Conservation (phyloP, 2,888 invertebrate species). For the Mesorhabditis belari region DNA sequence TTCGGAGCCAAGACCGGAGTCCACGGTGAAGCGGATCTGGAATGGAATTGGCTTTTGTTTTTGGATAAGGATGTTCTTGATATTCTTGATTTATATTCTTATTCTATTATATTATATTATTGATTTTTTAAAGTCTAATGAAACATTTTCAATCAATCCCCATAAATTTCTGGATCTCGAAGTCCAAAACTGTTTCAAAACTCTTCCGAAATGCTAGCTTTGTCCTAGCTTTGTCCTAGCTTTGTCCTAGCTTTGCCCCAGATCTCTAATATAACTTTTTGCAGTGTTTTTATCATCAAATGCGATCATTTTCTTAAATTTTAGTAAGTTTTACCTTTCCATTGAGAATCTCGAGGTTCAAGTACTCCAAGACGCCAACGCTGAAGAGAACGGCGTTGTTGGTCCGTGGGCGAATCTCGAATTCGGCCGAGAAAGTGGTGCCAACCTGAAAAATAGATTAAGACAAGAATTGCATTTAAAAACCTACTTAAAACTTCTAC, state of each 20-base stretch:
- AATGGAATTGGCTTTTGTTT: slow-evolving; percentile 39
- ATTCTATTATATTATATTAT: background rate
- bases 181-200: background rate
- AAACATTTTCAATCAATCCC: too few species aligned
- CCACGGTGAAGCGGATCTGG: slow-evolving; percentile 51
- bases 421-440: slow-evolving; percentile 38
- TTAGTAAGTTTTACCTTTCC: slow-evolving; percentile 13
- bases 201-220: background rate
- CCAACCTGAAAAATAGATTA: slow-evolving; percentile 32
- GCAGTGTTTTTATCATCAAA: background rate
- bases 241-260: too few species aligned
- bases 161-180: background rate
- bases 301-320: background rate
- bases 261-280: too few species aligned
- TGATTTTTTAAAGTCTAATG: too few species aligned
- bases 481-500: too few species aligned
- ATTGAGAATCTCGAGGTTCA: slow-evolving; percentile 74
- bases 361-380: slow-evolving; percentile 63
- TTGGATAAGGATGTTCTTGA: background rate
- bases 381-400: slow-evolving; percentile 47
- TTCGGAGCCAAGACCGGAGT: slow-evolving; percentile 66
- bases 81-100: background rate
- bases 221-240: too few species aligned
- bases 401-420: slow-evolving; percentile 47
- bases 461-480: too few species aligned